Evolutionary conservation across 2,888 invertebrate species (phyloP).

Genomic region (Aphodius granarius): DNA sequence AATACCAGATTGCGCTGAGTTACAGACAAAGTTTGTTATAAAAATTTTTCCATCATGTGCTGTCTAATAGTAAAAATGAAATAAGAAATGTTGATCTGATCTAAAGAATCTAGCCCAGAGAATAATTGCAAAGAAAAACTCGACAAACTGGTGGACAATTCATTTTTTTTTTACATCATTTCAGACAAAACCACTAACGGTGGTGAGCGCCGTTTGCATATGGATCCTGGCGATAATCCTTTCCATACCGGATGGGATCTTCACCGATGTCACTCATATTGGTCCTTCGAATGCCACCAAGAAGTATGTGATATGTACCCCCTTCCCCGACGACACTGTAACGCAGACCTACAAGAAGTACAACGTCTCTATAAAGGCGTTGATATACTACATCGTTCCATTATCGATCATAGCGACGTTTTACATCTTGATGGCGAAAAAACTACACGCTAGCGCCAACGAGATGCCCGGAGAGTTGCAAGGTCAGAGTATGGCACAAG

Average conservation of each 20-base stretch:
- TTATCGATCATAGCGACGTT: conserved; percentile 82
- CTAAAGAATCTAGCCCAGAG: too few species aligned
- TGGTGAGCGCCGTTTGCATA: conserved; percentile 70
- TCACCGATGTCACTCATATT: conserved; percentile 62
- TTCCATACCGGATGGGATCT: conserved; percentile 77
- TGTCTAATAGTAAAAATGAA: too few species aligned
- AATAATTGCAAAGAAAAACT: too few species aligned
- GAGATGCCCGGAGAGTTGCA: conserved; percentile 83
- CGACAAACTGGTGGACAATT: not conserved
- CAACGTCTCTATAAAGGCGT: conserved; percentile 54
- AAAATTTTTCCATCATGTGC: too few species aligned
- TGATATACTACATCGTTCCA: conserved; percentile 86
- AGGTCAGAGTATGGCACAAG: conserved; percentile 68
- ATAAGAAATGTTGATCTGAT: too few species aligned
- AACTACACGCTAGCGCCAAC: conserved; percentile 77
- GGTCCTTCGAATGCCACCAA: conserved; percentile 58
- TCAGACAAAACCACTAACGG: conserved; percentile 69
- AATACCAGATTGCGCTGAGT: too few species aligned
- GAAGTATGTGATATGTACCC: conserved; percentile 68
- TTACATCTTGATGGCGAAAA: conserved; percentile 87
- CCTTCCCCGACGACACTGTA: conserved; percentile 61
- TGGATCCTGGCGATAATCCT: conserved; percentile 79
- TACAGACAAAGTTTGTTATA: too few species aligned
- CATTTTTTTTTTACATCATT: conserved; percentile 27
- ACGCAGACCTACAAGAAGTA: conserved; percentile 62